Percentiles rank a stretch among this genome's conserved stretches.
These are phyloP conservation scores for Bostrychus sinensis DNA, from an alignment of 2,113 vertebrate species.

Conservation along the genomic window DNA sequence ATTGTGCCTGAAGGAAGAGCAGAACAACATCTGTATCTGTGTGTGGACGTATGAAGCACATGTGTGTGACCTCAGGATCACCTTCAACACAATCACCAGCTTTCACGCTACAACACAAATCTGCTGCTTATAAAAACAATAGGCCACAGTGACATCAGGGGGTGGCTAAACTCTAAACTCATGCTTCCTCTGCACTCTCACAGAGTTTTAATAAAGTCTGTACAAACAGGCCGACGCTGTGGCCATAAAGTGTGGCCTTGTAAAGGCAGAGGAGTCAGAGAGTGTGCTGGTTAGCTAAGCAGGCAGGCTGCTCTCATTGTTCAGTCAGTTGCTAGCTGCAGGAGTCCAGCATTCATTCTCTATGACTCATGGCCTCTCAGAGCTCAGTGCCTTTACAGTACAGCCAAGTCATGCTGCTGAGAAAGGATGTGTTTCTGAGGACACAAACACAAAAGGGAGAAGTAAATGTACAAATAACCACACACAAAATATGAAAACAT, in stretches of 20 bases:
- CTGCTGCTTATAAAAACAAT: constrained; percentile 31
- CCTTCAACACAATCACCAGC: constrained; percentile 20
- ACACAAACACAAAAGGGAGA: constrained; percentile 1
- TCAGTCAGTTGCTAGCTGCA: constrained; percentile 53
- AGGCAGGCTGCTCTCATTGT: constrained; percentile 51
- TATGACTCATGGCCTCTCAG: constrained; percentile 56
- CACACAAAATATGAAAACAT: background rate
- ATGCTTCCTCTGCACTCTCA: constrained; percentile 16
- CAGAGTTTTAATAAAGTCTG: constrained; percentile 42
- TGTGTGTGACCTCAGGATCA: constrained; percentile 47
- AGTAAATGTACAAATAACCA: constrained; percentile 21
- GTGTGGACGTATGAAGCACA: background rate
- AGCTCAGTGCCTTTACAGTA: constrained; percentile 32
- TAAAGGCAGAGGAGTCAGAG: constrained; percentile 54
- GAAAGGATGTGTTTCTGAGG: constrained; percentile 9
- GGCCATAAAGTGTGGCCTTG: constrained; percentile 44
- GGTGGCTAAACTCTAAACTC: constrained; percentile 31
- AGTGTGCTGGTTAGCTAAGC: constrained; percentile 49
- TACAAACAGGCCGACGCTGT: constrained; percentile 15
- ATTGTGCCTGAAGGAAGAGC: constrained; percentile 61
- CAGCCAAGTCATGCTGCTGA: constrained; percentile 9
- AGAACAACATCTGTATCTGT: constrained; percentile 33
- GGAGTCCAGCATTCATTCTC: constrained; percentile 56
- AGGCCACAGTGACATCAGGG: constrained; percentile 37
- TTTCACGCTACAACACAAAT: constrained; percentile 20